Base-by-base conservation (phyloP, 35 echinoderm and acorn worm species). In the Apostichopus japonicus region DNA sequence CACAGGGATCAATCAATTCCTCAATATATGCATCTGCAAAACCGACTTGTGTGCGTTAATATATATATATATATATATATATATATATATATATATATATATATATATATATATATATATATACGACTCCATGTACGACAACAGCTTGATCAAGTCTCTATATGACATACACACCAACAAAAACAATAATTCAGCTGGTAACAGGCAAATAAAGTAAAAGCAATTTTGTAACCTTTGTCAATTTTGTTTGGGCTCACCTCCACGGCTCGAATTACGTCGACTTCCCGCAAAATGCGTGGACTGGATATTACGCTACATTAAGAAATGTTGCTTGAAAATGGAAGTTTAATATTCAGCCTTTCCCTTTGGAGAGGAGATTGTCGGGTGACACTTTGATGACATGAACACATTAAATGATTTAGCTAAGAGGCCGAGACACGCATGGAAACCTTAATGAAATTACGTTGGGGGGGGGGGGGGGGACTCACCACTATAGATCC, bases 361-460 rank as follows among this genome's bases (percentile, higher is more conserved):
- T 13, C n/a, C 13, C 44, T 54, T 54, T 83, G n/a, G 13, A 54
- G 19, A 53, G 16, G n/a, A 83, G n/a, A 54, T 44, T 83, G 79
- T 83, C 79, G 79, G 79, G 33, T 83, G 10, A 83, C 79, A 83
- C 79, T 83, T 83, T 83, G 79, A 83, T 83, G 79, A 53, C 14
- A 83, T 83, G 24, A 83, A 54, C 51, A 83, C 79, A 83, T 83
- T 83, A 83, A 83, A 33, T 83, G 24, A 83, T 83, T 83, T 54
- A 83, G 54, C 17, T 44, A 44, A 52, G 16, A 55, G 44, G 33
- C 44, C 51, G 19, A 55, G 54, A 55, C 15, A 13, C 44, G 54
- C 33, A 5, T 14, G 27, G 19, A 10, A 11, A 52, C 25, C n/a
- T 83, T 55, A 83, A 83, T 83, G 51, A 83, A 83, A 83, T 83